These are phyloP conservation scores for Phortica okadai DNA, from an alignment of 2,888 invertebrate genomes.

Conservation along the genomic window DNA sequence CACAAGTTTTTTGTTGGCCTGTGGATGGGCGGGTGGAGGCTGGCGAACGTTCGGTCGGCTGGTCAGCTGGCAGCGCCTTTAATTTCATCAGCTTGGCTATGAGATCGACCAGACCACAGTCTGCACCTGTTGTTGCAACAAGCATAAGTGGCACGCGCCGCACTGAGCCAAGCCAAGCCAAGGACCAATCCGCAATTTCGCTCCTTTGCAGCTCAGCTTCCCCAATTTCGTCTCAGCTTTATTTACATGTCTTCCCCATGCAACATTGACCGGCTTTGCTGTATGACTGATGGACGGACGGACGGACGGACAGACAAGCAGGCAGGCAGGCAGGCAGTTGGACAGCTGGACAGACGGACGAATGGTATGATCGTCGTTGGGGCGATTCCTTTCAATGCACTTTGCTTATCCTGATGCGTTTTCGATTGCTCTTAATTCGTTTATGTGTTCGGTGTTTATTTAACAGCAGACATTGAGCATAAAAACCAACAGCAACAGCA, in stretches of 20 bases:
- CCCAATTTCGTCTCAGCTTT: neutral
- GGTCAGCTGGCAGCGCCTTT: too few relatives aligned
- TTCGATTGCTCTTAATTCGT: neutral
- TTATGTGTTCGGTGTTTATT: neutral
- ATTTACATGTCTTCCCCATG: too few relatives aligned
- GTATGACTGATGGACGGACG: too few relatives aligned
- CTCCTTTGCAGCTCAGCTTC: neutral
- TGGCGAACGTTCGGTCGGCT: too few relatives aligned
- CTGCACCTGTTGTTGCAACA: neutral
- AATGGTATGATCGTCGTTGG: too few relatives aligned
- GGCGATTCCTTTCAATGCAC: neutral
- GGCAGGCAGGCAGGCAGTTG: too few relatives aligned
- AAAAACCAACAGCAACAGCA: neutral
- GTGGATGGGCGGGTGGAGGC: too few relatives aligned
- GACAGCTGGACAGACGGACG: neutral
- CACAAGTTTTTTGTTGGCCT: too few relatives aligned
- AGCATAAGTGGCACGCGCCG: neutral
- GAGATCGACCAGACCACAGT: neutral
- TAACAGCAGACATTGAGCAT: neutral
- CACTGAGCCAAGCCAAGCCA: neutral
- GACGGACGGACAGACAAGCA: too few relatives aligned
- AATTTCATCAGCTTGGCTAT: too few relatives aligned
- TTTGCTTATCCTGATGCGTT: neutral
- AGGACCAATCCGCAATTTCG: neutral
- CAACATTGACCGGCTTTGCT: too few relatives aligned